phyloP scores from a whole-genome alignment of 2,888 invertebrate species.

The Lepetodrilus schrolli region DNA sequence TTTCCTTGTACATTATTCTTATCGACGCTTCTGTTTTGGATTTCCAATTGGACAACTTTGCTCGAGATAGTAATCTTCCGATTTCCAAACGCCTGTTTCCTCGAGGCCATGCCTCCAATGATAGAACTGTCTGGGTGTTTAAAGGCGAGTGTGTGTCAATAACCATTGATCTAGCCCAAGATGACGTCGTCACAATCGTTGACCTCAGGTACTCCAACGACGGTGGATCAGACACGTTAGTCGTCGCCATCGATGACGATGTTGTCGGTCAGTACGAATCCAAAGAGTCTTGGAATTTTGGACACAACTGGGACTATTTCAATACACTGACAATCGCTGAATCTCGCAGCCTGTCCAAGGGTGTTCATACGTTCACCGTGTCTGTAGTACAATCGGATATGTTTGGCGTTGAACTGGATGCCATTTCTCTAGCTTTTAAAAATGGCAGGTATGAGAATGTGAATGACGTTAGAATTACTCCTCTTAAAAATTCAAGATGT shows the following conservation, averaged over 20 bases:
- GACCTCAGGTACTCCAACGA: conserved; percentile 28
- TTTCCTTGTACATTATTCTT: neutral
- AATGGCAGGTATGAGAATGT: neutral
- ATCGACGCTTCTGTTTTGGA: neutral
- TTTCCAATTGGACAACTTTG: neutral
- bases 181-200: neutral
- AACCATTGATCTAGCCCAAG: neutral
- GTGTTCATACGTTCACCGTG: neutral
- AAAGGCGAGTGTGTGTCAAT: neutral
- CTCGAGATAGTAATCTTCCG: neutral
- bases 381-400: conserved; percentile 1
- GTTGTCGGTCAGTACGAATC: neutral
- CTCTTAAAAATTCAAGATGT: neutral
- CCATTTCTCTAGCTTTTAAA: conserved; percentile 1
- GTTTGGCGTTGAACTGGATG: conserved; percentile 26
- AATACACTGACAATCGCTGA: neutral
- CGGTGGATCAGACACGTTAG: neutral
- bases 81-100: neutral
- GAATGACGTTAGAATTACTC: neutral
- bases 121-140: conserved; percentile 6
- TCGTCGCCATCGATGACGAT: conserved; percentile 11
- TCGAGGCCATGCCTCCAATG: neutral
- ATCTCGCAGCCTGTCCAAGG: neutral
- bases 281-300: neutral
- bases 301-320: conserved; percentile 19